Percentiles rank a stretch among this genome's conserved stretches.
Evolutionary conservation across 2,113 vertebrate species (phyloP).

Genomic region (Sphaerodactylus townsendi): DNA sequence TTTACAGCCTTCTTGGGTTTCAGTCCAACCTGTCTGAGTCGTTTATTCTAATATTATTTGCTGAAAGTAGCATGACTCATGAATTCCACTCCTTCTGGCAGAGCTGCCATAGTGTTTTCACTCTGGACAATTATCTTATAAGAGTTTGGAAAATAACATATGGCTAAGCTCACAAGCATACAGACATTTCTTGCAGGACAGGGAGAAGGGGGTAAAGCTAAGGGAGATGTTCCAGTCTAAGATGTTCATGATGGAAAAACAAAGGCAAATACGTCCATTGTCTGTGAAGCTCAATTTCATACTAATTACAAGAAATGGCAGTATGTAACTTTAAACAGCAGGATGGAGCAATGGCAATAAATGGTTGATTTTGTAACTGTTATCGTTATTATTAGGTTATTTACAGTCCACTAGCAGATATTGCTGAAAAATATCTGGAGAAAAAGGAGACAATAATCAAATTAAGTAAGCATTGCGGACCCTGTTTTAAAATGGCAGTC

Average conservation of each 20-base stretch:
- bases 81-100: conserved; percentile 2
- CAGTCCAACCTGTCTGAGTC: neutral
- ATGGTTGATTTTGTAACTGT: neutral
- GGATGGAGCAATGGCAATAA: no score
- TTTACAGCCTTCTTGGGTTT: neutral
- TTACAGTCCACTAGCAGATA: neutral
- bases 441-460: neutral
- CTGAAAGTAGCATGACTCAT: neutral
- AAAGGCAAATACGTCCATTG: neutral
- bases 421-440: neutral
- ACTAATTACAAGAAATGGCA: neutral
- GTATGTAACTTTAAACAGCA: neutral
- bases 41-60: neutral
- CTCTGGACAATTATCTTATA: neutral
- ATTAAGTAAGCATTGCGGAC: neutral
- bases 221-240: neutral
- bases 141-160: neutral
- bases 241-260: neutral
- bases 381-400: no score
- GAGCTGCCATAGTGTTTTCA: neutral
- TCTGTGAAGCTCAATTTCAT: neutral
- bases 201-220: no score
- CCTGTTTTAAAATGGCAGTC: no score
- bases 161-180: neutral
- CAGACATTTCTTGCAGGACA: neutral